These are phyloP conservation scores for Xyrauchen texanus DNA, from an alignment of 2,113 vertebrate species.

Conservation along the genomic window DNA sequence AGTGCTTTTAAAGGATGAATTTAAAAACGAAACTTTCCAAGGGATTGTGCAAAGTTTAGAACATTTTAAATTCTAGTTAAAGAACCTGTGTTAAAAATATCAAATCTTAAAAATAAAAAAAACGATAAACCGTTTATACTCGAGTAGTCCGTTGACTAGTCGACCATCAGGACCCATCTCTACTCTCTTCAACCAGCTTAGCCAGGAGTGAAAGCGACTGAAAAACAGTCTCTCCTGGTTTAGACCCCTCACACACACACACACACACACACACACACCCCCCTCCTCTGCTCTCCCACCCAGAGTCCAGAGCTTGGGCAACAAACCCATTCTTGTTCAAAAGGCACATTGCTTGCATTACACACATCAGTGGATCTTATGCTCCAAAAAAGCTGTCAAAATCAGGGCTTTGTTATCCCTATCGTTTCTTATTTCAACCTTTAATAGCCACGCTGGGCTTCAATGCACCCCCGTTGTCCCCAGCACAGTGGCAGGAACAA, in stretches of 20 bases:
- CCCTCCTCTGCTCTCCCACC: slow-evolving; percentile 18
- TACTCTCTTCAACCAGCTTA: slow-evolving; percentile 23
- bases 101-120: no score
- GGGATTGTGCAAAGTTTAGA: no score
- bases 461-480: slow-evolving; percentile 51
- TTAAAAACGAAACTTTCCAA: no score
- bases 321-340: slow-evolving; percentile 64
- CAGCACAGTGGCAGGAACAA: slow-evolving; percentile 34
- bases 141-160: no score
- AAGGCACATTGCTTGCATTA: slow-evolving; percentile 58
- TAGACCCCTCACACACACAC: slow-evolving; percentile 11
- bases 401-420: slow-evolving; percentile 60
- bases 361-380: slow-evolving; percentile 62
- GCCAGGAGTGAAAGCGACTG: slow-evolving; percentile 34
- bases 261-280: slow-evolving; percentile 4
- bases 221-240: slow-evolving; percentile 38
- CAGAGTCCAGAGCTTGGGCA: slow-evolving; percentile 38
- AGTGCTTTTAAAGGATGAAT: no score
- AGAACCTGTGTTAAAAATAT: no score
- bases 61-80: no score
- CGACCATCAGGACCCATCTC: slow-evolving; percentile 22
- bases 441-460: slow-evolving; percentile 57
- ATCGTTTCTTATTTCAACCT: slow-evolving; percentile 52
- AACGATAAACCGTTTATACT: no score
- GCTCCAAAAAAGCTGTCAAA: slow-evolving; percentile 66